Evolutionary conservation across 2,113 vertebrate species (phyloP), one percentile per base, ranked within the genome.

Genomic region (Seriola aureovittata): DNA sequence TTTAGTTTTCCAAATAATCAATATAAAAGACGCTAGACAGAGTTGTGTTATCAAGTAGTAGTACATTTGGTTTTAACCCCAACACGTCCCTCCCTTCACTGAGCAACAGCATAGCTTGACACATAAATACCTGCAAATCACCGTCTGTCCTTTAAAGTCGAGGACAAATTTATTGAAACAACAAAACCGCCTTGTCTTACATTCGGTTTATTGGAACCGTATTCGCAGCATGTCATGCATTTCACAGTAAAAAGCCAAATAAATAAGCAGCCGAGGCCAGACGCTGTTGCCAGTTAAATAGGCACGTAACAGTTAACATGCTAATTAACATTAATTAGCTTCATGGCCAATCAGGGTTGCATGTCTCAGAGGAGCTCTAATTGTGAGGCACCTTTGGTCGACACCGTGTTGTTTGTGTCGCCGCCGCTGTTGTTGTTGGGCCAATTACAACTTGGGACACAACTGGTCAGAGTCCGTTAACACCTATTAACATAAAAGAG

Each of bases 311-410:
- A 81, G 84, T 90, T 91, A 87, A 89, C 83, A 91, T n/a, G 92
- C 94, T 97, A 97, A 98, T 98, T 97, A 97, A 93, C 95, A 94
- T 59, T 96, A 97, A 97, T 97, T 96, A 96, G 78, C 93, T 88
- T 93, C 85, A 91, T 74, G 91, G 85, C 90, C 88, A 93, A 75
- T 95, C 86, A 95, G 93, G 34, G 91, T 93, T 66, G 78, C 17
- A 12, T 59, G 87, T 88, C 95, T 96, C 96, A 93, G 96, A 93
- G 95, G 96, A 95, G 95, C 91, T 90, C 83, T 93, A 92, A 94
- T 62, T 65, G 29, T 85, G 84, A 86, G 95, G 92, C 94, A 91
- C 84, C 87, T 87, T 85, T 97, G 94, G 96, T 71, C 89, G 2
- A 78, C 94, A 94, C 62, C 88, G 90, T 81, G 67, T 82, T 89